Evolutionary conservation across 2,797 vertebrate species (phyloP).

Genomic region (Bradypodion pumilum): DNA sequence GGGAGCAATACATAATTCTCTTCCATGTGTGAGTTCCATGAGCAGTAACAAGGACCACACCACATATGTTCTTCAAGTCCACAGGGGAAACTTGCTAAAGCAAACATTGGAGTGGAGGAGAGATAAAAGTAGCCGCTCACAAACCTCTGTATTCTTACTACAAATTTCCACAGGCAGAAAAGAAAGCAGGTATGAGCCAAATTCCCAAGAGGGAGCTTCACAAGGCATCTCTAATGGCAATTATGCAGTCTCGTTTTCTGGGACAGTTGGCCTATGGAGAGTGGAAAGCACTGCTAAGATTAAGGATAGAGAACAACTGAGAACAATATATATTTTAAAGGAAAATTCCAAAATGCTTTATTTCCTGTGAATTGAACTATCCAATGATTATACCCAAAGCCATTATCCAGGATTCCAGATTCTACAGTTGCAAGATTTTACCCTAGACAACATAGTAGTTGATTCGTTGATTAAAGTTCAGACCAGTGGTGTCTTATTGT

Average conservation of each 20-base stretch:
- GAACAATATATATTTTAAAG: background rate
- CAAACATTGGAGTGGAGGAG: background rate
- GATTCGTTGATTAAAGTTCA: background rate
- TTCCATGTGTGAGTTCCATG: background rate
- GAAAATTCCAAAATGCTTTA: background rate
- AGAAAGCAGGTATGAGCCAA: conserved; percentile 16
- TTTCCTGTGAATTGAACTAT: background rate
- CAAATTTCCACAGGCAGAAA: background rate
- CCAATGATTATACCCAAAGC: background rate
- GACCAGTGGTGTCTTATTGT: background rate
- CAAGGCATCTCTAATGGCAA: conserved; percentile 9
- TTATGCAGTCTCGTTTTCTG: conserved; percentile 22
- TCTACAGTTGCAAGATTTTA: background rate
- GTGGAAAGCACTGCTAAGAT: conserved; percentile 6
- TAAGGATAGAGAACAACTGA: conserved; percentile 1
- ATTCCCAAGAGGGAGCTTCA: background rate
- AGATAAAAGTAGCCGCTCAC: conserved; percentile 14
- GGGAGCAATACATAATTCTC: background rate
- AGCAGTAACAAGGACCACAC: background rate
- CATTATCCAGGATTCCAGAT: background rate
- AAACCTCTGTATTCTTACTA: conserved; percentile 20
- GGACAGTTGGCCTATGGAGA: conserved; percentile 1
- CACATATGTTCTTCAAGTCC: background rate
- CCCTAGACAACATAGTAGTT: background rate
- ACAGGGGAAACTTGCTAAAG: background rate